Evolutionary conservation across 2,797 vertebrate genomes (phyloP).

Genomic region (Tenualosa ilisha): DNA sequence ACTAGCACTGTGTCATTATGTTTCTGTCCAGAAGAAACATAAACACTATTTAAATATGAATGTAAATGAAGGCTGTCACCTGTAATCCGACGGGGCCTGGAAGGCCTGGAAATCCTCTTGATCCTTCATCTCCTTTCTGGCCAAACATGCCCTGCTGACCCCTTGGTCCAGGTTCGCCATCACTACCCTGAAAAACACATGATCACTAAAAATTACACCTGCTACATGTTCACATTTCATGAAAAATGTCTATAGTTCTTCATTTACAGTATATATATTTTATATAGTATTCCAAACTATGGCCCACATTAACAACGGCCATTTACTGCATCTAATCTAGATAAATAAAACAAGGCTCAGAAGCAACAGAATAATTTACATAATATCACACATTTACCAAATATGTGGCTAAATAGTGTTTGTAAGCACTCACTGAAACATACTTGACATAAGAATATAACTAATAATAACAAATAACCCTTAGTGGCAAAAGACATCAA

Average conservation of each 20-base stretch:
- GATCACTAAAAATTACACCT: neutral
- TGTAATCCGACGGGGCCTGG: conserved; percentile 96
- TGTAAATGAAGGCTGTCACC: conserved; percentile 66
- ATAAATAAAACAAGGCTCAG: neutral
- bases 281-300: neutral
- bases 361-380: too few relatives aligned
- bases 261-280: neutral
- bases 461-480: too few relatives aligned
- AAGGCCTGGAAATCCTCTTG: conserved; percentile 94
- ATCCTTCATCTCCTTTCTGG: conserved; percentile 96
- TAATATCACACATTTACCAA: too few relatives aligned
- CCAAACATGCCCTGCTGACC: conserved; percentile 99
- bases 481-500: too few relatives aligned
- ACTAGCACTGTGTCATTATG: neutral
- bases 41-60: too few relatives aligned
- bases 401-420: too few relatives aligned
- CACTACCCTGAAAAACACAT: conserved; percentile 81
- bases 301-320: too few relatives aligned
- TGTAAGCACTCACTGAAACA: too few relatives aligned
- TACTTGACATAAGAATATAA: too few relatives aligned
- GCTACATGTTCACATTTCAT: neutral
- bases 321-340: too few relatives aligned
- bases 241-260: neutral
- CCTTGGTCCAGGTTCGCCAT: conserved; percentile 92
- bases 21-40: neutral